These are phyloP conservation scores for Etheostoma spectabile DNA, from an alignment of 2,113 vertebrate genomes.

Conservation along the genomic window DNA sequence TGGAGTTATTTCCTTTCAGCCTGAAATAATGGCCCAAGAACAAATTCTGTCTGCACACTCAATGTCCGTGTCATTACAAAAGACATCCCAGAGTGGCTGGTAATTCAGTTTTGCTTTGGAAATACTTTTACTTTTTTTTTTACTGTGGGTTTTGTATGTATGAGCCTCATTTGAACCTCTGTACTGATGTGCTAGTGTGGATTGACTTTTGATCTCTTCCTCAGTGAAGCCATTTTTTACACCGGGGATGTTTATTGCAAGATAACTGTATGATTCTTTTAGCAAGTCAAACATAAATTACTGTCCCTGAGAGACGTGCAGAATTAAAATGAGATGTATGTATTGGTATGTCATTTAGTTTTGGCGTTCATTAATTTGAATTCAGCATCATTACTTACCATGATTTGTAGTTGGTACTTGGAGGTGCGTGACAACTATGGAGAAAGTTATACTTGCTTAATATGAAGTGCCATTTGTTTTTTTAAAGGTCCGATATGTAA, in stretches of 20 bases:
- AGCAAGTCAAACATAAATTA: conserved; percentile 6
- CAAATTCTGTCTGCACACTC: conserved; percentile 53
- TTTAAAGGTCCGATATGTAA: no score
- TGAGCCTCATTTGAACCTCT: conserved; percentile 4
- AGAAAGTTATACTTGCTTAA: not conserved
- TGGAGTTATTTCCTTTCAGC: conserved; percentile 58
- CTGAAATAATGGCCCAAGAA: conserved; percentile 50
- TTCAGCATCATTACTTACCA: conserved; percentile 16
- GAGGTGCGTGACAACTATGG: conserved; percentile 10
- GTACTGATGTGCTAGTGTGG: not conserved
- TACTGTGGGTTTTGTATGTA: not conserved
- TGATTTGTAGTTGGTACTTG: conserved; percentile 1
- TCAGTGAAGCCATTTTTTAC: not conserved
- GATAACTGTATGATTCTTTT: not conserved
- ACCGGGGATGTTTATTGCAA: not conserved
- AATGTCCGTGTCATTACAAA: conserved; percentile 46
- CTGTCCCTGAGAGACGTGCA: conserved; percentile 7
- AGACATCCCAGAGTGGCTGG: conserved; percentile 38
- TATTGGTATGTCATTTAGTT: conserved; percentile 12
- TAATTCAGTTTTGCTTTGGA: conserved; percentile 38
- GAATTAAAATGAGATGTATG: conserved; percentile 34
- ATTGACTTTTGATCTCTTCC: conserved; percentile 12
- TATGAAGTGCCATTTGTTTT: not conserved
- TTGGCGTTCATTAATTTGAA: conserved; percentile 9
- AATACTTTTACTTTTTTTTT: conserved; percentile 9